A percentile compares a stretch with the other conserved stretches of the same genome.
phyloP scores from a whole-genome alignment of 2,888 invertebrate genomes.

The Automeris io region DNA sequence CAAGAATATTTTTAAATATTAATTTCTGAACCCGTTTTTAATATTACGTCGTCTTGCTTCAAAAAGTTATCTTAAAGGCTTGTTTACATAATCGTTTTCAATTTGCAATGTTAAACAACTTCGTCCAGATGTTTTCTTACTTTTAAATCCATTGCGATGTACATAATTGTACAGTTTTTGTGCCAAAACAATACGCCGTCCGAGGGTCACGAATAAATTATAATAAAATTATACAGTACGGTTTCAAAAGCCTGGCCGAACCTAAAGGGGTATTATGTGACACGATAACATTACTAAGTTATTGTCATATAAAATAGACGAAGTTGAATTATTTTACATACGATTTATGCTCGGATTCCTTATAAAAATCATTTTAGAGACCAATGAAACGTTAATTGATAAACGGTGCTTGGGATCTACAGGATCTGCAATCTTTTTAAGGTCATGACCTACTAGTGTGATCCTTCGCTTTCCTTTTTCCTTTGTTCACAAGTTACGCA shows the following conservation, averaged over 20 bases:
- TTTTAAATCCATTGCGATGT: slow-evolving; percentile 41
- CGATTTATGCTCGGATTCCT: too few species aligned
- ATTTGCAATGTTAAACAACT: slow-evolving; percentile 72
- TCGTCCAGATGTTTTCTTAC: slow-evolving; percentile 51
- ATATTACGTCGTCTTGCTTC: slow-evolving; percentile 1
- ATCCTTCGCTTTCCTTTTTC: too few species aligned
- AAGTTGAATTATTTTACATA: too few species aligned
- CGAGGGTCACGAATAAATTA: slow-evolving; percentile 34
- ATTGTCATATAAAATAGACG: too few species aligned
- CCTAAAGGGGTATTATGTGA: background rate
- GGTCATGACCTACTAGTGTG: too few species aligned
- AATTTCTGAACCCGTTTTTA: slow-evolving; percentile 31
- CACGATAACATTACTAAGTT: too few species aligned
- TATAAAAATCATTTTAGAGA: too few species aligned
- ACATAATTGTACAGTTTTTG: slow-evolving; percentile 25
- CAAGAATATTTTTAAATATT: slow-evolving; percentile 60
- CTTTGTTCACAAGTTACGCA: too few species aligned
- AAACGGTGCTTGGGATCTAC: too few species aligned
- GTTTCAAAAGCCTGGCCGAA: background rate
- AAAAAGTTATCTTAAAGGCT: slow-evolving; percentile 35
- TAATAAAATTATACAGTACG: slow-evolving; percentile 30
- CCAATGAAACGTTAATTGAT: too few species aligned
- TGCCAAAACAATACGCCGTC: slow-evolving; percentile 25
- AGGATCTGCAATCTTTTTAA: too few species aligned
- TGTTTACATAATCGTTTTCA: slow-evolving; percentile 67